These are phyloP conservation scores for Falco naumanni DNA, from an alignment of 2,797 vertebrate species.

Conservation along the genomic window DNA sequence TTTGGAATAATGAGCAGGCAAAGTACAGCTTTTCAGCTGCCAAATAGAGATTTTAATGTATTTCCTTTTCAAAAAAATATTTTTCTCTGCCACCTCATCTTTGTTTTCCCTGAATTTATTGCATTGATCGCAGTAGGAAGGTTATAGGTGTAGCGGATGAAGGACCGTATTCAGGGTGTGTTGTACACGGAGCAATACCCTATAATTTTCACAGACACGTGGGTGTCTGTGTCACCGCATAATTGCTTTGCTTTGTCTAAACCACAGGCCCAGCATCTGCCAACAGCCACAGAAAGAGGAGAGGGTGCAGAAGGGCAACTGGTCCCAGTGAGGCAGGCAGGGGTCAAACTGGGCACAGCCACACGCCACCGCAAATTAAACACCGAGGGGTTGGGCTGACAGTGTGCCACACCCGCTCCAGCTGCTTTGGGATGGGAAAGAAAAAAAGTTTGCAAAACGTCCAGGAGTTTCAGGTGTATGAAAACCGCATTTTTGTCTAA, in stretches of 20 bases:
- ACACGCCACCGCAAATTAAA: not conserved
- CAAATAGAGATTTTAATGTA: not conserved
- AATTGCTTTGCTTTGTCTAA: not conserved
- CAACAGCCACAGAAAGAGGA: not conserved
- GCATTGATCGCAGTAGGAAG: not conserved
- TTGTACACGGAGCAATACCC: not conserved
- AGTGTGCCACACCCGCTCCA: not conserved
- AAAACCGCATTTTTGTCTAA: not conserved
- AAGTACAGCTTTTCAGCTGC: not conserved
- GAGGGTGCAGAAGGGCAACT: not conserved
- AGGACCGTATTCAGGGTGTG: not conserved
- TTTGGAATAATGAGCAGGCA: not conserved
- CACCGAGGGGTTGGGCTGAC: not conserved
- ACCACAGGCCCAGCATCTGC: not conserved
- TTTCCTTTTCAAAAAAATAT: not conserved
- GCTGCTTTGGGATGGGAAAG: fast-evolving
- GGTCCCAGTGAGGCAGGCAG: not conserved
- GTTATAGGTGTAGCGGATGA: not conserved
- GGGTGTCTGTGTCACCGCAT: not conserved
- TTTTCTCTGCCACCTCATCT: not conserved
- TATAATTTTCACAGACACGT: not conserved
- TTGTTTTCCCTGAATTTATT: not conserved
- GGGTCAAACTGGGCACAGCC: not conserved
- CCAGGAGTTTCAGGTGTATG: not conserved
- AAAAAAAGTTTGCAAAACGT: not conserved